phyloP scores from a whole-genome alignment of 35 echinoderm and acorn worm genomes.

The Ophioderma brevispina region DNA sequence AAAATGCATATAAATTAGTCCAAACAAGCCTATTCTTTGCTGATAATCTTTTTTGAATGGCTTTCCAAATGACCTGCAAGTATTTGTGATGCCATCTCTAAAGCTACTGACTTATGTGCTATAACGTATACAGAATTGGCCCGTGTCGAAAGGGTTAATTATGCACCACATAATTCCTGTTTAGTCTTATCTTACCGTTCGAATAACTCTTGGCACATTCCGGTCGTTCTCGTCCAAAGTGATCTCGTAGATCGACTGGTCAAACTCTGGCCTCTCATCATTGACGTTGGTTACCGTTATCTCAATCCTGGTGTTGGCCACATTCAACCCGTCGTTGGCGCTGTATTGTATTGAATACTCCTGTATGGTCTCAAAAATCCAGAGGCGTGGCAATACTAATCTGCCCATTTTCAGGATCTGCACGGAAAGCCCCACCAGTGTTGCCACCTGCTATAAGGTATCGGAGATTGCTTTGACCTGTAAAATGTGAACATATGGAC shows the following conservation, averaged over 20 bases:
- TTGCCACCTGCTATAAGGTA: constrained; percentile 78
- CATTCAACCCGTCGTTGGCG: constrained; percentile 79
- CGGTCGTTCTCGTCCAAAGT: constrained; percentile 42
- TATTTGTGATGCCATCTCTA: too few relatives aligned
- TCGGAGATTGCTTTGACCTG: constrained; percentile 28
- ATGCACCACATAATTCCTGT: too few relatives aligned
- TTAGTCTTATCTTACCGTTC: constrained; percentile 51
- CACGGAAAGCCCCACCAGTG: constrained; percentile 70
- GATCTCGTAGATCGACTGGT: constrained; percentile 21
- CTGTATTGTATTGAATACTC: constrained; percentile 68
- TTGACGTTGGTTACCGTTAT: constrained; percentile 79
- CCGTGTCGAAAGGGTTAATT: too few relatives aligned
- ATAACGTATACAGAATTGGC: too few relatives aligned
- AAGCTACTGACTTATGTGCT: too few relatives aligned
- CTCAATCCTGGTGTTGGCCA: constrained; percentile 37
- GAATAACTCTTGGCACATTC: constrained; percentile 25
- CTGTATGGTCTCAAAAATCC: constrained; percentile 59
- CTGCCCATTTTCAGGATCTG: constrained; percentile 49
- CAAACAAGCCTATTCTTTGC: too few relatives aligned
- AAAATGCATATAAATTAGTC: too few relatives aligned
- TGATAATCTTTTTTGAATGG: too few relatives aligned
- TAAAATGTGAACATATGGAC: too few relatives aligned
- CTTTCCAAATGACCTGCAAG: too few relatives aligned
- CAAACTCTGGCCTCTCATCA: constrained; percentile 73
- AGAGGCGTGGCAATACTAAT: constrained; percentile 72